Evolutionary conservation across 1,140 invertebrate species (phyloP).

Genomic region (Pentalonia nigronervosa): DNA sequence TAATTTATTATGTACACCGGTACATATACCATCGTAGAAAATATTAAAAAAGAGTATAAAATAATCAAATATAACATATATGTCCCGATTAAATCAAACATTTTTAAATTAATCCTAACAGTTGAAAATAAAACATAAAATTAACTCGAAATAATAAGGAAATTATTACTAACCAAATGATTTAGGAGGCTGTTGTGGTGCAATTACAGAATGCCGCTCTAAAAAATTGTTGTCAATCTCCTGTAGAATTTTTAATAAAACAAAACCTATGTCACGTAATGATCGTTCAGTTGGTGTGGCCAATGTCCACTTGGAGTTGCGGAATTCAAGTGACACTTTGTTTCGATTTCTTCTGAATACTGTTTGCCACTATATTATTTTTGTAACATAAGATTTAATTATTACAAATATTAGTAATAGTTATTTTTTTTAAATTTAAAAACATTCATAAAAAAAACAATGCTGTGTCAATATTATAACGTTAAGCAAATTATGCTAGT

Average conservation of each 20-base stretch:
- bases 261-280: constrained; percentile 67
- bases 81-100: background rate
- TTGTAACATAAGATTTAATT: background rate
- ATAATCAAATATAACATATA: background rate
- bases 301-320: constrained; percentile 71
- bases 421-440: background rate
- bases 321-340: constrained; percentile 72
- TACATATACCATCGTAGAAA: background rate
- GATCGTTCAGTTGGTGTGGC: constrained; percentile 64
- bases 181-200: constrained; percentile 63
- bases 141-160: background rate
- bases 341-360: constrained; percentile 73
- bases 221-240: constrained; percentile 67
- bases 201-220: constrained; percentile 64
- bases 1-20: too few species aligned
- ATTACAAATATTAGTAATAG: background rate
- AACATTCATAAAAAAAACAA: background rate
- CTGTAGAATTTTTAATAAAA: constrained; percentile 67
- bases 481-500: background rate
- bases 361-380: constrained; percentile 69
- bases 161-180: constrained; percentile 62
- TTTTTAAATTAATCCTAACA: background rate
- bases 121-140: background rate
- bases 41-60: background rate
- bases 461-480: background rate